Base-by-base conservation (phyloP, 2,888 invertebrate genomes). In the Coenonympha arcania region DNA sequence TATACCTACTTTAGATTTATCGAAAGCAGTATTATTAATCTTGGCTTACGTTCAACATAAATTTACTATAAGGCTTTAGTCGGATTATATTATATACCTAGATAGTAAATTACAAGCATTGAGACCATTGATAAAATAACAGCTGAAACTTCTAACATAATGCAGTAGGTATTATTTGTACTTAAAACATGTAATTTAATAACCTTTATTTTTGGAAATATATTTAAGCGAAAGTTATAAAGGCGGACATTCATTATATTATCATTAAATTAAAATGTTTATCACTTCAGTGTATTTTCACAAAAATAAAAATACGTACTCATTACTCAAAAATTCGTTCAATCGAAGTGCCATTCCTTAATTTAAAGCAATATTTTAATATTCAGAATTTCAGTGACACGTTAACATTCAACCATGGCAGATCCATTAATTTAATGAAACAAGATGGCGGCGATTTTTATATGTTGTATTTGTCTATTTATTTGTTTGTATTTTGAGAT, bases 1-100 rank as follows among this genome's bases (percentile, higher is more conserved):
- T n/a, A n/a, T n/a, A n/a, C n/a, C n/a, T n/a, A n/a, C n/a, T n/a
- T n/a, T 31, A 19, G 34, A 34, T 34, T 34, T 34, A 34, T 19
- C 19, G 18, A 5, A 19, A 20, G 19, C 19, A 36, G 36, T 22
- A 37, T 37, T 37, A 22, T 20, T 37, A 37, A 37, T 37, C 37
- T 24, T 37, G 37, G 37, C 37, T 22, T 37, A 37, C 22, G 22
- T 22, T 37, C 37, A 13, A 22, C 22, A 37, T 37, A 37, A 37
- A 22, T 37, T 37, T 37, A 8, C 22, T 20, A 37, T 37, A 22
- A n/a, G n/a, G n/a, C 37, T 37, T 20, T n/a, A 15, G 22, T 37
- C 9, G 37, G 37, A 37, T 37, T 37, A 22, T 19, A 36, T 36
- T 36, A n/a, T n/a, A n/a, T n/a, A n/a, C n/a, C n/a, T n/a, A 19